Base-by-base conservation (phyloP, 1,140 invertebrate species). In the Oedothorax gibbosus region DNA sequence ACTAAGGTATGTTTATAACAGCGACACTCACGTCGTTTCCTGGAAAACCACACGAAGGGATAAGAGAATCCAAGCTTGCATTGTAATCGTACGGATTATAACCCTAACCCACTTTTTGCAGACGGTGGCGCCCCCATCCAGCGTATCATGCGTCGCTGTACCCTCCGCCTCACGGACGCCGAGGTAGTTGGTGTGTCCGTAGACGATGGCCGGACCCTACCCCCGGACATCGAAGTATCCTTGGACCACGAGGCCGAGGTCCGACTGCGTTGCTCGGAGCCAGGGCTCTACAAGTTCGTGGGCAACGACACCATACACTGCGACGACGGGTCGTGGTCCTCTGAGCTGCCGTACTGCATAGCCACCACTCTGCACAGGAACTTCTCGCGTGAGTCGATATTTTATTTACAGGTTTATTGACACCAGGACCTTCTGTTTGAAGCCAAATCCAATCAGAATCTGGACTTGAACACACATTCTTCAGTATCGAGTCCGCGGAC, bases 231-330 rank as follows among this genome's bases (percentile, higher is more conserved):
- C 7, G 83, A 85, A 49, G 75, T 85, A 1, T 69, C 83, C 11
- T 12, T 86, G n/a, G 64, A 80, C 0, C 80, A 86, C 10, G 76
- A 54, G 6, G 18, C 75, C 3, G 79, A 78, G 20, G 66, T 86
- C 18, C 18, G 66, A 51, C 91, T 93, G 0, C 91, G 95, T 77
- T 96, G 95, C 90, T 92, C 93, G 81, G 94, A 96, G 87, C 90
- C 96, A 83, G 95, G 95, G n/a, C 91, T 95, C 84, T 96, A 96
- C 89, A 96, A 96, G 89, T 91, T 96, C 83, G 89, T 94, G 71
- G 92, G 95, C 83, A 92, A 94, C 87, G 90, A 93, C n/a, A 89
- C 91, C 84, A 89, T 95, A 3, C 91, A 93, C 7, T 96, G 95
- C 89, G 93, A 94, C 64, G 95, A 96, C 88, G 95, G 95, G 0